phyloP scores from a whole-genome alignment of 2,113 vertebrate species.

The Cranoglanis bouderius region DNA sequence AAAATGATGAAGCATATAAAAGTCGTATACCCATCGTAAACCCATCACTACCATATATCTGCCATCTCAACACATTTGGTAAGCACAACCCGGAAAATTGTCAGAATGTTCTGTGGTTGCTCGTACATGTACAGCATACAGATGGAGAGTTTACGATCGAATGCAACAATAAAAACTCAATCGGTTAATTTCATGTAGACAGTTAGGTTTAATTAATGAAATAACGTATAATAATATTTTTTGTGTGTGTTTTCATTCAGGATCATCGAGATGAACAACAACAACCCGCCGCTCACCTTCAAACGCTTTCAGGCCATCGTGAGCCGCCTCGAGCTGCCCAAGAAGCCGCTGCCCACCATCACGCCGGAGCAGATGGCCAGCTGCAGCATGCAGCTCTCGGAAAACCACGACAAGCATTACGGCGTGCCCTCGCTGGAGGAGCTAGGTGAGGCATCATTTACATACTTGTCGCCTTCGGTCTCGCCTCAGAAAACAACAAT shows the following conservation, averaged over 20 bases:
- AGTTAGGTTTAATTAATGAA: not conserved
- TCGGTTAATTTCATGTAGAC: not conserved
- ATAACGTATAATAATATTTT: not conserved
- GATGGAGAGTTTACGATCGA: not conserved
- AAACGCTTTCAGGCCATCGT: conserved; percentile 96
- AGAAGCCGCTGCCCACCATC: conserved; percentile 80
- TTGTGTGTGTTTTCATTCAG: conserved; percentile 63
- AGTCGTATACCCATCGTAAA: too few relatives aligned
- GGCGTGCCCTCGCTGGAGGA: conserved; percentile 92
- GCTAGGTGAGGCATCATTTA: conserved; percentile 76
- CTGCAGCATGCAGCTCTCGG: conserved; percentile 81
- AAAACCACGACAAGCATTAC: conserved; percentile 86
- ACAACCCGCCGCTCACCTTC: conserved; percentile 92
- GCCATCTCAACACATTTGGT: not conserved
- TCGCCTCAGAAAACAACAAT: not conserved
- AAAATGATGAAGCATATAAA: too few relatives aligned
- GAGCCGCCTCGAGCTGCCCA: conserved; percentile 90
- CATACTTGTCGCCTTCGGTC: not conserved
- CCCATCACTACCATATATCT: not conserved
- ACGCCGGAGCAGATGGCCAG: conserved; percentile 86
- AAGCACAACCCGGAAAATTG: not conserved
- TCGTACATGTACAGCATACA: not conserved
- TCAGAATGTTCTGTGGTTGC: not conserved
- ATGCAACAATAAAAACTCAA: not conserved
- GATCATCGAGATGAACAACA: conserved; percentile 92